Evolutionary conservation across 2,113 vertebrate genomes (phyloP), one percentile per base, ranked within the genome.

Genomic region (Pantherophis guttatus): DNA sequence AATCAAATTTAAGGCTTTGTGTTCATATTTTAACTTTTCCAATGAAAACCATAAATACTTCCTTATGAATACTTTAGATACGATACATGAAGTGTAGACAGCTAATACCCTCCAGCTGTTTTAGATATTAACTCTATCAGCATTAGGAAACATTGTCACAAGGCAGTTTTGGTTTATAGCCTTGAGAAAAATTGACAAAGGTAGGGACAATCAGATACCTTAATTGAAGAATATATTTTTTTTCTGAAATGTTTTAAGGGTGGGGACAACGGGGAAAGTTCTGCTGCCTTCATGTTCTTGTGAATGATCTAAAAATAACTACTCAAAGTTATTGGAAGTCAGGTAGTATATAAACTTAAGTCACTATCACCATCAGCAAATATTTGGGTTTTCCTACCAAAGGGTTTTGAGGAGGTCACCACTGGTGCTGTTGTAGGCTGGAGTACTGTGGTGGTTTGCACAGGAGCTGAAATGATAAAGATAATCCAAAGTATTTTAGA

Each of bases 401-500:
- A 88, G 86, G 97, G 96, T 86, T 96, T 94, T 0, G 87, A 95
- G 0, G 62, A 91, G 86, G 96, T 96, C 65, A 92, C 50, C 2
- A 0, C 50, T 0, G 87, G 87, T 0, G 17, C 0, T 0, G 57
- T 54, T 0, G 95, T 90, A 8, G 95, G 62, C 0, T 44, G 48
- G 62, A 52, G 19, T 21, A 54, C 0, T 0, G 95, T 92, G 0
- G 81, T 91, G 1, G 33, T 95, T 93, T 13, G 89, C 2, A 0
- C 58, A 0, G 89, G 96, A 75, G 97, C 98, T 98, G 97, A 48
- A 97, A 96, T 0, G 26, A 96, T 85, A 93, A 91, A 26, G 33
- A 50, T 86, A 19, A 75, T 0, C 0, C 11, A 91, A 54, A 23
- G 15, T 9, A 44, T 90, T 93, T 93, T 91, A 87, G 19, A 13